Percentiles rank a stretch among this genome's conserved stretches.
Conservation (phyloP, 1,140 invertebrate species). For the Zaprionus gabonicus region DNA sequence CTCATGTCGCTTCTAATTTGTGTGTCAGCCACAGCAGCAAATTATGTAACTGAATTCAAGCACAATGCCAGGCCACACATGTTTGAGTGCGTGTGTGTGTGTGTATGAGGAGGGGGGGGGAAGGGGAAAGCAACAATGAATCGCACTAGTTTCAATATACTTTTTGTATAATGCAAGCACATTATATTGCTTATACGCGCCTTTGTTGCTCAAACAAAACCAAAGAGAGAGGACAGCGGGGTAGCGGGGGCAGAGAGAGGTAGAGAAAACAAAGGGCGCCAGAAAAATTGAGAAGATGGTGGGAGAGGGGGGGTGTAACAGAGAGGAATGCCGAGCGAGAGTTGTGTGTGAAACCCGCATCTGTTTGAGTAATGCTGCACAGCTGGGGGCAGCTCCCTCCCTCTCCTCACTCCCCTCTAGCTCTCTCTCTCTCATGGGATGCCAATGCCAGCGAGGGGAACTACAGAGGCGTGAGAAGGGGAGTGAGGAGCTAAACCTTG, state of each 20-base stretch:
- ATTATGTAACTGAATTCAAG: slow-evolving; percentile 79
- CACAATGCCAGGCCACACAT: slow-evolving; percentile 71
- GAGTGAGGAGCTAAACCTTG: not conserved
- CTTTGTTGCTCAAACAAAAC: slow-evolving; percentile 70
- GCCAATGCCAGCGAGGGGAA: not conserved
- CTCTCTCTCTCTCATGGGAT: not conserved
- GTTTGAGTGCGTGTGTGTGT: not conserved
- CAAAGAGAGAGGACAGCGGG: not conserved
- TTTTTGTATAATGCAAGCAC: slow-evolving; percentile 61
- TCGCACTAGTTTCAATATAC: slow-evolving; percentile 25
- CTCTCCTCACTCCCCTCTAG: not conserved
- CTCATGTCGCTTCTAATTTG: slow-evolving; percentile 58
- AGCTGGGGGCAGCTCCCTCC: slow-evolving; percentile 14
- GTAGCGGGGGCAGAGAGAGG: not conserved
- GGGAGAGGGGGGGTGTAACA: not conserved
- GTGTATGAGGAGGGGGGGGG: not conserved
- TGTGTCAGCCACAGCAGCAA: slow-evolving; percentile 69
- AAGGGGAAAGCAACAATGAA: slow-evolving; percentile 27
- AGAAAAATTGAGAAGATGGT: slow-evolving; percentile 22
- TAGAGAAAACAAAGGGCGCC: not conserved
- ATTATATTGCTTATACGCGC: slow-evolving; percentile 63
- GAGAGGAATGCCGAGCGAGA: slow-evolving; percentile 20
- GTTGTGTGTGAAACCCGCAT: slow-evolving; percentile 44
- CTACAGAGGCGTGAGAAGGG: not conserved
- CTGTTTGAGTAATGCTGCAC: slow-evolving; percentile 47